A percentile compares a stretch with the other conserved stretches of the same genome.
phyloP scores from a whole-genome alignment of 1,140 invertebrate genomes.

The Brachionus asplanchnoidis region DNA sequence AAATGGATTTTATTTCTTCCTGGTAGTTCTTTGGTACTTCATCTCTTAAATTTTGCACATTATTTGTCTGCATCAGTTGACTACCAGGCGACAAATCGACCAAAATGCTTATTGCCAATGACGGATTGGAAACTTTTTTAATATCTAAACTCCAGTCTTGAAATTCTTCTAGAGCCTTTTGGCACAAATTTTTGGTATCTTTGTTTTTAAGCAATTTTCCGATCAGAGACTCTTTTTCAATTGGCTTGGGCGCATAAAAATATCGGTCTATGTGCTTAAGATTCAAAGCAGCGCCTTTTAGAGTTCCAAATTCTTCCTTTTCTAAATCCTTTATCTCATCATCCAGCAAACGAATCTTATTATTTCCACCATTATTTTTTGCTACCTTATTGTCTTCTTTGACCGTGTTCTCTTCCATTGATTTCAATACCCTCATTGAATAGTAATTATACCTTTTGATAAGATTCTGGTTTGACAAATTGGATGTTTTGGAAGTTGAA shows the following conservation, averaged over 20 bases:
- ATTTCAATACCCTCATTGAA: conserved; percentile 27
- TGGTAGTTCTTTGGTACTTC: neutral
- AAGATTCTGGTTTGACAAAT: conserved; percentile 17
- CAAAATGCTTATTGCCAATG: conserved; percentile 1
- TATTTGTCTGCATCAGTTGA: conserved; percentile 22
- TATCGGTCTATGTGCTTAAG: conserved; percentile 28
- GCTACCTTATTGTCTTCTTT: neutral
- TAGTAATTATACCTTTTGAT: conserved; percentile 40
- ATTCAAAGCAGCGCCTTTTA: neutral
- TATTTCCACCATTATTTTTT: neutral
- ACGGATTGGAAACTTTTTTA: conserved; percentile 20
- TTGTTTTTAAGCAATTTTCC: neutral
- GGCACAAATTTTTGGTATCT: neutral
- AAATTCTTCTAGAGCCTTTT: neutral
- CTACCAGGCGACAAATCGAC: conserved; percentile 33
- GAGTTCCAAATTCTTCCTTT: neutral
- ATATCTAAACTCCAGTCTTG: neutral
- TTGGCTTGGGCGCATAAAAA: conserved; percentile 29
- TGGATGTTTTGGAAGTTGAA: neutral
- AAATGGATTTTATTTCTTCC: conserved; percentile 31
- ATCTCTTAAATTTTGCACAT: conserved; percentile 36
- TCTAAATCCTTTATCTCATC: conserved; percentile 40
- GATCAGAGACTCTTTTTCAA: neutral
- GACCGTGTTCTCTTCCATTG: conserved; percentile 23
- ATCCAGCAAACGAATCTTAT: conserved; percentile 20